A percentile compares a stretch with the other conserved stretches of the same genome.
phyloP scores from a whole-genome alignment of 2,888 invertebrate genomes.

The Pristionchus japonicus region DNA sequence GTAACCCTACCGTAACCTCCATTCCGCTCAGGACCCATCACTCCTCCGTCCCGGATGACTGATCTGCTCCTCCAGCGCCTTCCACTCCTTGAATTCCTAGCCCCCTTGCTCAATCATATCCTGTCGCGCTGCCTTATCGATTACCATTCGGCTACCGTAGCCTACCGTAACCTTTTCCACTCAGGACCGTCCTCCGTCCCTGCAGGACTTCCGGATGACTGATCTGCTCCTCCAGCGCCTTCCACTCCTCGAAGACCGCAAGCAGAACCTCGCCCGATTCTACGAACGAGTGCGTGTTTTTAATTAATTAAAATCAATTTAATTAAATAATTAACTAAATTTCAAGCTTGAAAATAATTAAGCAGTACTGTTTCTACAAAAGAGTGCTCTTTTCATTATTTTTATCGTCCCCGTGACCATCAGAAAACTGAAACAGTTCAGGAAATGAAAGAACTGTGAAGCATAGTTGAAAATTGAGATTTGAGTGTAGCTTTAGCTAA shows the following conservation, averaged over 20 bases:
- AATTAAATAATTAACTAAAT: no score
- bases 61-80: conserved; percentile 35
- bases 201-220: conserved; percentile 9
- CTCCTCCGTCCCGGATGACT: conserved; percentile 31
- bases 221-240: conserved; percentile 35
- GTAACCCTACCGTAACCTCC: neutral
- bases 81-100: conserved; percentile 21
- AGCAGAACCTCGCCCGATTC: conserved; percentile 2
- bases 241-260: conserved; percentile 23
- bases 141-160: neutral
- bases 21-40: conserved; percentile 30
- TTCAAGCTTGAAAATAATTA: no score
- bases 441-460: no score
- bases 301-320: neutral
- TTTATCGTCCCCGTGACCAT: no score
- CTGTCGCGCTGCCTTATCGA: neutral
- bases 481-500: no score
- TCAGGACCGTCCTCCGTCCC: conserved; percentile 31
- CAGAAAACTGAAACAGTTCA: no score
- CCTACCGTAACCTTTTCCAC: neutral
- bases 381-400: no score
- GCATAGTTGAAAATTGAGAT: neutral
- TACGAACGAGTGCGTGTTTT: conserved; percentile 25
- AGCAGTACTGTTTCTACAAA: no score
- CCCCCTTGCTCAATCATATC: no score